Evolutionary conservation across 2,888 invertebrate genomes (phyloP).

Genomic region (Acanthopleura granulata): DNA sequence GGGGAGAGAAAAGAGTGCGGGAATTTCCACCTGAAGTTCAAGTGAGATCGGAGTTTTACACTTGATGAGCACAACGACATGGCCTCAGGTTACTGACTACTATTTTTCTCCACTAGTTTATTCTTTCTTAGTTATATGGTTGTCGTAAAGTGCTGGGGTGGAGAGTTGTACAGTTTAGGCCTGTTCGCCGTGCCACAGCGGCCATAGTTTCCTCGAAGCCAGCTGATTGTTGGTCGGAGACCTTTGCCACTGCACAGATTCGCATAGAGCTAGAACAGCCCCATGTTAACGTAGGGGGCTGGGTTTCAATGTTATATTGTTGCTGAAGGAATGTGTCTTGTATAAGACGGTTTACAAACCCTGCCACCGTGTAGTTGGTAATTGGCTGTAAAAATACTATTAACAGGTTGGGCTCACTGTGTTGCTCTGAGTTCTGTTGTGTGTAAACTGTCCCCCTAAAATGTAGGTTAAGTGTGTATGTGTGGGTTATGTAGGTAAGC

Average conservation of each 20-base stretch:
- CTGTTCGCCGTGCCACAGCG: neutral
- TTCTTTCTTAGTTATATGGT: neutral
- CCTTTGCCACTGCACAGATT: constrained; percentile 4
- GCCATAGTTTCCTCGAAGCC: constrained; percentile 13
- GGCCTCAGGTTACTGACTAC: constrained; percentile 15
- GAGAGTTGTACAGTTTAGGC: neutral
- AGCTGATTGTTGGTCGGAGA: constrained; percentile 11
- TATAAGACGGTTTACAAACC: too few relatives aligned
- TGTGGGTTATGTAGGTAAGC: too few relatives aligned
- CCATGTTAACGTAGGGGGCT: too few relatives aligned
- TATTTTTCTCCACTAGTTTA: constrained; percentile 1
- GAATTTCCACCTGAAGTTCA: constrained; percentile 12
- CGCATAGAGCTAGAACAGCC: too few relatives aligned
- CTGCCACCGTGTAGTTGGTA: too few relatives aligned
- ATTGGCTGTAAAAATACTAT: too few relatives aligned
- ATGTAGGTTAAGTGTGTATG: too few relatives aligned
- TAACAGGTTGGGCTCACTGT: too few relatives aligned
- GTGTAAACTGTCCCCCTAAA: too few relatives aligned
- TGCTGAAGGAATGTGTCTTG: too few relatives aligned
- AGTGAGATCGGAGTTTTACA: neutral
- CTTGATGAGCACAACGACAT: constrained; percentile 16
- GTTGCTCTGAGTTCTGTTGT: too few relatives aligned
- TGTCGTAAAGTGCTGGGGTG: neutral
- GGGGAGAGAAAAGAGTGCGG: constrained; percentile 8
- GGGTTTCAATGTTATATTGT: too few relatives aligned